These are phyloP conservation scores for Lonchura striata DNA, from an alignment of 2,113 vertebrate genomes.

Conservation along the genomic window DNA sequence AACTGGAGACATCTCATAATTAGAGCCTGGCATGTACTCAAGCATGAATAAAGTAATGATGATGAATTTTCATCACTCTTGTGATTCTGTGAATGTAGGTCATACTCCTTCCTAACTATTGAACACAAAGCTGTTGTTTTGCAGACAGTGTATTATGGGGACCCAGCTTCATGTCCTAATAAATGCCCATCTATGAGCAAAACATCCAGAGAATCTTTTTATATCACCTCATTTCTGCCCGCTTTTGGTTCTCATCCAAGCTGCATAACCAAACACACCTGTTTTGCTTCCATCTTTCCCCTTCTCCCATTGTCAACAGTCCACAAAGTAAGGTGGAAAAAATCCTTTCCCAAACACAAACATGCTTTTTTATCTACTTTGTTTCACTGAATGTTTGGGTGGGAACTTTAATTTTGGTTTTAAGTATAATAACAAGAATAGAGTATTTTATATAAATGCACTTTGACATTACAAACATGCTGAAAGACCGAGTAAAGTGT, in stretches of 20 bases:
- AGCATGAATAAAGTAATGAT: constrained; percentile 8
- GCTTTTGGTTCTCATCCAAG: background rate
- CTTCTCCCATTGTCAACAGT: background rate
- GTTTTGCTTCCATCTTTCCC: background rate
- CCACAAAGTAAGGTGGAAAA: background rate
- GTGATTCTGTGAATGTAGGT: background rate
- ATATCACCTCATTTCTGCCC: background rate
- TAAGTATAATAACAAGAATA: background rate
- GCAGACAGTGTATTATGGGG: background rate
- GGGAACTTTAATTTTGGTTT: background rate
- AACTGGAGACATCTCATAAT: background rate
- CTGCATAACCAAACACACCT: background rate
- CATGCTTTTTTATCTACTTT: background rate
- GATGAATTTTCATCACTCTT: constrained; percentile 30
- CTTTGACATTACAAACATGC: background rate
- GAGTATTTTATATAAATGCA: background rate
- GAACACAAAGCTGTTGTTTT: background rate
- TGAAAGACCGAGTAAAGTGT: background rate
- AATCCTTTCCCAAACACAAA: background rate
- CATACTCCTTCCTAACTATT: background rate
- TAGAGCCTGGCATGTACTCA: background rate
- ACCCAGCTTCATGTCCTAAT: background rate
- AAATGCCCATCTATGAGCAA: background rate
- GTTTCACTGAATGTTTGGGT: background rate
- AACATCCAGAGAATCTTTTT: background rate